A percentile compares a stretch with the other conserved stretches of the same genome.
phyloP scores from a whole-genome alignment of 2,113 vertebrate species.

The Taxidea taxus region DNA sequence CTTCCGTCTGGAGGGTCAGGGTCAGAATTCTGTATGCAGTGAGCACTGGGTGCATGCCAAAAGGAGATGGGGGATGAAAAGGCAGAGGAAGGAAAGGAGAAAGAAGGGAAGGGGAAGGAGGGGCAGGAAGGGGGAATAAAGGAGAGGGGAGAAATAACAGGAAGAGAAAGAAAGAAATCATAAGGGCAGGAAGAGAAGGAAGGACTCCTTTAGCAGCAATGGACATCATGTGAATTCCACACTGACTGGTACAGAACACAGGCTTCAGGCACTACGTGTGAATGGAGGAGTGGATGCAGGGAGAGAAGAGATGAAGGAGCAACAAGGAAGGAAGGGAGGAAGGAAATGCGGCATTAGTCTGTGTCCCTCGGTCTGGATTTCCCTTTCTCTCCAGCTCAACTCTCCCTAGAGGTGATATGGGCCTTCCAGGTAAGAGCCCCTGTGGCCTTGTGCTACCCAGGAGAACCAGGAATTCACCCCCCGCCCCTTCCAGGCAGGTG shows the following conservation, averaged over 20 bases:
- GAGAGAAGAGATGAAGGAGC: background rate
- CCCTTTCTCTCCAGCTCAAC: background rate
- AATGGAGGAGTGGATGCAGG: background rate
- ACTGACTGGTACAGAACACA: background rate
- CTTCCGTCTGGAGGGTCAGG: background rate
- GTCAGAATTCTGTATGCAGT: background rate
- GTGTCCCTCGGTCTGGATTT: background rate
- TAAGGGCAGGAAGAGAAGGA: background rate
- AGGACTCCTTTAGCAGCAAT: background rate
- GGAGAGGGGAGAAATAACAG: background rate
- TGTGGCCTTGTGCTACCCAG: background rate
- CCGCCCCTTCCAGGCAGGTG: background rate
- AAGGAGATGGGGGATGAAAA: background rate
- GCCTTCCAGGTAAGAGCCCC: background rate
- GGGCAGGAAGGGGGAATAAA: background rate
- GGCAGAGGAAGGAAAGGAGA: background rate
- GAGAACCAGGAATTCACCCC: background rate
- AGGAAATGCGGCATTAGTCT: background rate
- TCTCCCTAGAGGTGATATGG: background rate
- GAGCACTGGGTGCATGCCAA: background rate
- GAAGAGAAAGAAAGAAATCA: background rate
- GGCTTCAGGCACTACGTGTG: background rate
- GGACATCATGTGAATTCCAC: background rate
- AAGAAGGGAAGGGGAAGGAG: background rate
- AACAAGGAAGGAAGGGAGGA: accelerated